A percentile compares a stretch with the other conserved stretches of the same genome.
phyloP scores from a whole-genome alignment of 37 sponge, comb jelly and placozoan species.

The Beroe forskalii region DNA sequence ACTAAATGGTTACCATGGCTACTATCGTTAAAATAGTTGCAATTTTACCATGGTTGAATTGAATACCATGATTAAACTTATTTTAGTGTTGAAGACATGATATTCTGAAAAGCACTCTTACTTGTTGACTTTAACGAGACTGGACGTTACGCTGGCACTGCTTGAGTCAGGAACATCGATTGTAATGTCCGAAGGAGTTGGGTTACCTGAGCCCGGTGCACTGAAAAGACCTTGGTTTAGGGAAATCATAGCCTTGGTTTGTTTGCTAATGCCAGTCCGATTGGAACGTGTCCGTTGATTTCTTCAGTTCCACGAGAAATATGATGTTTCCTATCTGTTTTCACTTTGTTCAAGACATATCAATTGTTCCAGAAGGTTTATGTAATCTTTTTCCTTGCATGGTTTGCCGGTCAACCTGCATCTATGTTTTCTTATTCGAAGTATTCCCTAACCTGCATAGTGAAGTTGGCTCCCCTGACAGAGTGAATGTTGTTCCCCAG shows the following conservation, averaged over 20 bases:
- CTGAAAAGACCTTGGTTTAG: neutral
- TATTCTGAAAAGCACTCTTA: too few relatives aligned
- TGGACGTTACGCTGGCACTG: slow-evolving; percentile 20
- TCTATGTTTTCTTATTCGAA: too few relatives aligned
- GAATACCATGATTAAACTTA: too few relatives aligned
- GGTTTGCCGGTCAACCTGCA: too few relatives aligned
- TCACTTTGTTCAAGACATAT: too few relatives aligned
- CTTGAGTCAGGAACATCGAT: slow-evolving; percentile 41
- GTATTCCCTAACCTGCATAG: slow-evolving; percentile 61
- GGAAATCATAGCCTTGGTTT: neutral
- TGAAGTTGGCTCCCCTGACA: slow-evolving; percentile 53
- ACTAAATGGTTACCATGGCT: slow-evolving; percentile 18
- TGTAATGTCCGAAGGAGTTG: slow-evolving; percentile 26
- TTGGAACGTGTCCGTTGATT: neutral
- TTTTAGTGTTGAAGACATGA: too few relatives aligned
- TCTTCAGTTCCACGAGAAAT: too few relatives aligned
- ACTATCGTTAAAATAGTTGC: too few relatives aligned
- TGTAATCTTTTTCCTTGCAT: too few relatives aligned
- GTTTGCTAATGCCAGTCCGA: neutral
- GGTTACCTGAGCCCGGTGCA: slow-evolving; percentile 51
- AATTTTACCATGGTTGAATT: too few relatives aligned
- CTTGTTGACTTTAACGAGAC: slow-evolving; percentile 65
- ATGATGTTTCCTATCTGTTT: too few relatives aligned
- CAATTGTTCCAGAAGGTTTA: too few relatives aligned
- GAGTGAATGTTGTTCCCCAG: slow-evolving; percentile 49